Conservation (phyloP, 2,797 vertebrate species). For the Sebastes oblongus region DNA sequence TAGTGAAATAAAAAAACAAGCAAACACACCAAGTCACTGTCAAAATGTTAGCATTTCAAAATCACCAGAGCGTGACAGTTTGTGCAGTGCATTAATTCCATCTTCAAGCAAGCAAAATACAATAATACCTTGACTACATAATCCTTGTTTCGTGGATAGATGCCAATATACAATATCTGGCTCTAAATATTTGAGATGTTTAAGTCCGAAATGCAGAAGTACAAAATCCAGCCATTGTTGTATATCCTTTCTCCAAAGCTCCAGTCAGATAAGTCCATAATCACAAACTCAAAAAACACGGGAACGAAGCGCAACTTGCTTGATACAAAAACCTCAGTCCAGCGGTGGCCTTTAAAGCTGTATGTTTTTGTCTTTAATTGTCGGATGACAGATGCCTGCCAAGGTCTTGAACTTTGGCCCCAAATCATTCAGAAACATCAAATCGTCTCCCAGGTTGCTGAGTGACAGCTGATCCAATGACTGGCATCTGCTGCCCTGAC, state of each 20-base stretch:
- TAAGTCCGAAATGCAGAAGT: background rate
- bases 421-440: constrained; percentile 76
- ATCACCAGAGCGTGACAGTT: background rate
- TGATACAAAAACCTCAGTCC: background rate
- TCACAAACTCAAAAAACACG: background rate
- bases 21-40: background rate
- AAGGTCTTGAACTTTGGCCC: constrained; percentile 75
- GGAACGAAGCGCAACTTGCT: background rate
- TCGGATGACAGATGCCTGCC: constrained; percentile 53
- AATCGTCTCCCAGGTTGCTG: constrained; percentile 39
- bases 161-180: background rate
- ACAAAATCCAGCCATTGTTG: background rate
- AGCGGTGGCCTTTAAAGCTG: constrained; percentile 27
- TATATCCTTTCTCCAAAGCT: background rate
- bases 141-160: background rate
- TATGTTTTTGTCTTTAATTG: constrained; percentile 29
- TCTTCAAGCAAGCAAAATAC: background rate
- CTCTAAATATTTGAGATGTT: background rate
- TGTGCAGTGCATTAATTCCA: background rate
- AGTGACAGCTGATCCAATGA: constrained; percentile 72
- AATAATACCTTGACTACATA: background rate
- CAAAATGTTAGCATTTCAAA: background rate
- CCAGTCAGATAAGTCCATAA: background rate
- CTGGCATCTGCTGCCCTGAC: constrained; percentile 42
- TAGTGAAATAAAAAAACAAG: background rate